phyloP scores from a whole-genome alignment of 2,888 invertebrate genomes.

The Melangyna quadrimaculata region DNA sequence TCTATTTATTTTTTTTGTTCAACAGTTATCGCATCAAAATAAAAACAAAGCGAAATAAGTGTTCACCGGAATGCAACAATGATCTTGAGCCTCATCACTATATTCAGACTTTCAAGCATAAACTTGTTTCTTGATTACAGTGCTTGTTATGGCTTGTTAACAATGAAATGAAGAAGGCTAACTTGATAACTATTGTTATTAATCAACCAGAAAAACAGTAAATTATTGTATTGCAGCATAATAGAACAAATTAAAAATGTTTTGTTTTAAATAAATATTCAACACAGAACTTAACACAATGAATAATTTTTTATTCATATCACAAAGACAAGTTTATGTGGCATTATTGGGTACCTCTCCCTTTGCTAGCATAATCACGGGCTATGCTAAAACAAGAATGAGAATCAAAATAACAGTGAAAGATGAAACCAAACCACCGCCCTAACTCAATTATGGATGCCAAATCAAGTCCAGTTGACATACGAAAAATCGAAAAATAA shows the following conservation, averaged over 20 bases:
- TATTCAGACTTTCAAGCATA: conserved; percentile 21
- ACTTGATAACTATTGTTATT: not conserved
- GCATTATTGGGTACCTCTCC: not conserved
- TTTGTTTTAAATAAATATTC: too few relatives aligned
- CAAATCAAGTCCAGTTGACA: not conserved
- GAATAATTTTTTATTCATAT: not conserved
- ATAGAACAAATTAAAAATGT: too few relatives aligned
- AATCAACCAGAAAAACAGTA: conserved; percentile 10
- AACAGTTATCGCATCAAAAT: conserved; percentile 3
- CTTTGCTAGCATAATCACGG: not conserved
- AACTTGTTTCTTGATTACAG: conserved; percentile 54
- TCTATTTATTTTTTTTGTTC: conserved; percentile 26
- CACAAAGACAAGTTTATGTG: conserved; percentile 11
- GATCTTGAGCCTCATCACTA: conserved; percentile 25
- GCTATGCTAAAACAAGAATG: not conserved
- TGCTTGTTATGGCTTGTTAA: conserved; percentile 24
- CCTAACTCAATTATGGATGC: conserved; percentile 64
- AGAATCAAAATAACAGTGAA: not conserved
- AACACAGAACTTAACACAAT: too few relatives aligned
- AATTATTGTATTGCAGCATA: not conserved
- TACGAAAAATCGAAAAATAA: not conserved
- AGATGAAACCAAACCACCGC: conserved; percentile 55
- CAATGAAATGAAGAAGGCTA: conserved; percentile 10
- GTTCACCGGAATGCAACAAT: not conserved
- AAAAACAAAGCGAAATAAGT: conserved; percentile 17